A percentile compares a stretch with the other conserved stretches of the same genome.
These are phyloP conservation scores for Coreoperca whiteheadi DNA, from an alignment of 2,113 vertebrate genomes.

Conservation along the genomic window DNA sequence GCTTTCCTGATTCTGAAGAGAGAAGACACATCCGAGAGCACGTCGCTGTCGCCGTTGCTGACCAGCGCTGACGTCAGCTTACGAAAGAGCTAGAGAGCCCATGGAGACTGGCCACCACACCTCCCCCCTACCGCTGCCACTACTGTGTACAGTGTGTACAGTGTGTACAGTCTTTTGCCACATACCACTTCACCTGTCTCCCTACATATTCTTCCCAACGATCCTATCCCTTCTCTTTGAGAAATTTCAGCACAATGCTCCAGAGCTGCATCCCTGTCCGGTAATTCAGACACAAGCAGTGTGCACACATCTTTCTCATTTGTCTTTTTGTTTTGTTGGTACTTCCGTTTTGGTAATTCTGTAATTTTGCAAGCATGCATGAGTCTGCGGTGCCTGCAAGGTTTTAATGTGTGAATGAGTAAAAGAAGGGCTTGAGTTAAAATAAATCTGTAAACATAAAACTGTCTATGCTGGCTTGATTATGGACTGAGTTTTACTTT, in stretches of 20 bases:
- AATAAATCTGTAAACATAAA: slow-evolving; percentile 66
- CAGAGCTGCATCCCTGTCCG: slow-evolving; percentile 27
- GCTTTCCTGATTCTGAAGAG: slow-evolving; percentile 93
- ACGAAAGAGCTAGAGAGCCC: slow-evolving; percentile 89
- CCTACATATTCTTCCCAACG: slow-evolving; percentile 8
- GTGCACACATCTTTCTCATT: neutral
- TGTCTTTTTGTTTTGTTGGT: slow-evolving; percentile 33
- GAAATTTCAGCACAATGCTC: slow-evolving; percentile 29
- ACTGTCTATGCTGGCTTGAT: slow-evolving; percentile 6
- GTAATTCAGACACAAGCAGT: slow-evolving; percentile 29
- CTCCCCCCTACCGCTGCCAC: slow-evolving; percentile 8
- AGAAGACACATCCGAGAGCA: slow-evolving; percentile 90
- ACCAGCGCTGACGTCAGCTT: slow-evolving; percentile 91
- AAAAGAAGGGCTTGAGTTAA: slow-evolving; percentile 51
- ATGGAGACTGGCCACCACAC: neutral
- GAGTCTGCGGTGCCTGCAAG: slow-evolving; percentile 52
- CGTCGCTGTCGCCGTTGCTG: slow-evolving; percentile 89
- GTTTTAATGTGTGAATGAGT: slow-evolving; percentile 64
- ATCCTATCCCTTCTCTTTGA: slow-evolving; percentile 12
- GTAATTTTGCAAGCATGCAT: slow-evolving; percentile 57
- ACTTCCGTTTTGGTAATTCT: slow-evolving; percentile 42
- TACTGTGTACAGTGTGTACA: slow-evolving; percentile 47
- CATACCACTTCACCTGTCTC: slow-evolving; percentile 19
- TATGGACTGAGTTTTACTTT: neutral
- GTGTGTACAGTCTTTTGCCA: slow-evolving; percentile 42